A percentile compares a stretch with the other conserved stretches of the same genome.
phyloP scores from a whole-genome alignment of 2,113 vertebrate species.

The Cyanoramphus novaezelandiae region DNA sequence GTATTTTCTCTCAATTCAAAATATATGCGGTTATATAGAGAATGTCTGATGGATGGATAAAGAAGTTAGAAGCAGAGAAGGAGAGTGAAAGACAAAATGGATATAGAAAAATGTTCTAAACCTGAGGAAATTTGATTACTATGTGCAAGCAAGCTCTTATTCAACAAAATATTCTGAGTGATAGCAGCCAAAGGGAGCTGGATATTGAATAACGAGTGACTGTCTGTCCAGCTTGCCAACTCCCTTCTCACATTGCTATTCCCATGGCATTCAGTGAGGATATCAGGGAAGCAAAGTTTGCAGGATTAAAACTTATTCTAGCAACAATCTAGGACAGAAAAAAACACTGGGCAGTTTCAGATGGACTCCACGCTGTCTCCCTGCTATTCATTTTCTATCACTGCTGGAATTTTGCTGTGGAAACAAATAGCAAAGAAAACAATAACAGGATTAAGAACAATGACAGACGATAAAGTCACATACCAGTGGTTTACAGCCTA shows the following conservation, averaged over 20 bases:
- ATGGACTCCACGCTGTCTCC: not conserved
- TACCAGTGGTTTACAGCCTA: slow-evolving; percentile 12
- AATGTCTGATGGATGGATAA: not conserved
- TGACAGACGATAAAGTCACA: slow-evolving; percentile 28
- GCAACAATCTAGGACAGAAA: not conserved
- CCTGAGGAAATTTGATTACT: not conserved
- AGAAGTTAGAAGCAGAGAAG: not conserved
- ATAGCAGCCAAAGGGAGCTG: not conserved
- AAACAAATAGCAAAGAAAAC: slow-evolving; percentile 60
- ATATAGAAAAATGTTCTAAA: not conserved
- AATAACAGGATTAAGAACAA: slow-evolving; percentile 61
- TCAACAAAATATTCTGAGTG: not conserved
- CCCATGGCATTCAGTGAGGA: not conserved
- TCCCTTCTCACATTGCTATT: not conserved
- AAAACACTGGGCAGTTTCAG: not conserved
- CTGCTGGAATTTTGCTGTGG: slow-evolving; percentile 51
- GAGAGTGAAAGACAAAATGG: not conserved
- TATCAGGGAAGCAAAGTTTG: not conserved
- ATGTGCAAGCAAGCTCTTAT: not conserved
- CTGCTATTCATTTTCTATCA: not conserved
- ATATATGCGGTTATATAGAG: not conserved
- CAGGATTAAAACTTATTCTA: not conserved
- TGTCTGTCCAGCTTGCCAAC: not conserved
- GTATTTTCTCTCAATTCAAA: not conserved
- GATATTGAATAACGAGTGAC: not conserved